These are phyloP conservation scores for Linnaemya vulpina DNA, from an alignment of 2,888 invertebrate genomes.

Conservation along the genomic window DNA sequence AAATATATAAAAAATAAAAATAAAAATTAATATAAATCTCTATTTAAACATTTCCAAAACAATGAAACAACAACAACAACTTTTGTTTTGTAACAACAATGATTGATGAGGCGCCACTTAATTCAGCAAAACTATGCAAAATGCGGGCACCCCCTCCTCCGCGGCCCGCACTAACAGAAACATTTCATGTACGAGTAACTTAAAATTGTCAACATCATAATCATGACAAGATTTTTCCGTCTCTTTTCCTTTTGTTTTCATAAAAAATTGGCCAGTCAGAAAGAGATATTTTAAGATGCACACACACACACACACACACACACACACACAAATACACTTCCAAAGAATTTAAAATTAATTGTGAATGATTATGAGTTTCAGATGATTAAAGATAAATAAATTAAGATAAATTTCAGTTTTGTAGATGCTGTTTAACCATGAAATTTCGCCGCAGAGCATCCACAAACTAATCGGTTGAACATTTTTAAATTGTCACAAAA, in stretches of 20 bases:
- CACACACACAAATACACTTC: too few relatives aligned
- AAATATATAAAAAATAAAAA: too few relatives aligned
- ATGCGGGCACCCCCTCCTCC: not conserved
- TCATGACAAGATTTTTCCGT: slow-evolving; percentile 21
- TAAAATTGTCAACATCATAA: slow-evolving; percentile 15
- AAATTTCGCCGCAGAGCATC: slow-evolving; percentile 4
- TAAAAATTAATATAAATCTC: too few relatives aligned
- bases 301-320: too few relatives aligned
- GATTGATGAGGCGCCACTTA: slow-evolving; percentile 70
- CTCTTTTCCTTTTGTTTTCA: not conserved
- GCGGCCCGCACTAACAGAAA: not conserved
- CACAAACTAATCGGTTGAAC: slow-evolving; percentile 3
- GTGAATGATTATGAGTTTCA: slow-evolving; percentile 27
- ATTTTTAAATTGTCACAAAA: slow-evolving; percentile 24
- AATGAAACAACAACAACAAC: slow-evolving; percentile 36
- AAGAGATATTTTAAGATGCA: not conserved
- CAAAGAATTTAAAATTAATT: slow-evolving; percentile 28
- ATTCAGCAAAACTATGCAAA: slow-evolving; percentile 32
- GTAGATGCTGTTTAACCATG: slow-evolving; percentile 50
- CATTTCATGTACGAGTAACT: not conserved
- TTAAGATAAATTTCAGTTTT: slow-evolving; percentile 50
- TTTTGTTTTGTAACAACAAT: slow-evolving; percentile 56
- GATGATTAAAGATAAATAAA: slow-evolving; percentile 62
- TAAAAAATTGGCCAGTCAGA: not conserved
- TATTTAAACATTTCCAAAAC: slow-evolving; percentile 31